Percentiles rank a stretch among this genome's conserved stretches.
Evolutionary conservation across 2,113 vertebrate species (phyloP).

Genomic region (Cynoglossus semilaevis): DNA sequence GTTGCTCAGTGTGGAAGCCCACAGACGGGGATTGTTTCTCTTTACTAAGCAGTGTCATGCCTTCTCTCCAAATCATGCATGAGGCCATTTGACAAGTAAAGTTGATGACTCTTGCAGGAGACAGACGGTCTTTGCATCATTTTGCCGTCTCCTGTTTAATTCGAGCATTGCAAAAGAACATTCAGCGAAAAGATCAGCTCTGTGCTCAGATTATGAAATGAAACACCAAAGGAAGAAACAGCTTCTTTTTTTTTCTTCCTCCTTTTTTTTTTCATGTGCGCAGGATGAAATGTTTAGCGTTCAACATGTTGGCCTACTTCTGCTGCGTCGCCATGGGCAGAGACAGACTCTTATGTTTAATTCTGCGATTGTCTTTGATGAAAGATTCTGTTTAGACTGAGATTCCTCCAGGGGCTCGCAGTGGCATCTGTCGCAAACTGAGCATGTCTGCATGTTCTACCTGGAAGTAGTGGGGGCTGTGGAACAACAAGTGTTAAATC

Average conservation of each 20-base stretch:
- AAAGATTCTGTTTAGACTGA: conserved; percentile 67
- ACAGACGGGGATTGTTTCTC: conserved; percentile 1
- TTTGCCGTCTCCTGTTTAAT: neutral
- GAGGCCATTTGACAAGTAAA: conserved; percentile 10
- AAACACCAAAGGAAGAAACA: neutral
- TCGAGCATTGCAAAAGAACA: neutral
- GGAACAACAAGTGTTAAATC: conserved; percentile 39
- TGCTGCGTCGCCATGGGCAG: conserved; percentile 37
- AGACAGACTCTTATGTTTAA: conserved; percentile 65
- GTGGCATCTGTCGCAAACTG: conserved; percentile 51
- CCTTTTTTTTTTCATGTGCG: neutral
- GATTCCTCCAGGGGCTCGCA: conserved; percentile 18
- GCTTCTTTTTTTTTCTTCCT: conserved; percentile 11
- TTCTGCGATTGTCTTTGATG: conserved; percentile 70
- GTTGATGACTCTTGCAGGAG: conserved; percentile 8
- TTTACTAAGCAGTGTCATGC: conserved; percentile 35
- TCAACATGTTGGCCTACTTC: conserved; percentile 59
- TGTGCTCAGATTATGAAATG: conserved; percentile 9
- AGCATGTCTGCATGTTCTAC: conserved; percentile 33
- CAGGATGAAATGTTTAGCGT: conserved; percentile 34
- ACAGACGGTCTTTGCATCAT: conserved; percentile 13
- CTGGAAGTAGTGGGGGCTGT: conserved; percentile 46
- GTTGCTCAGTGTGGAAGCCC: conserved; percentile 17
- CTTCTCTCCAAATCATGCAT: conserved; percentile 15
- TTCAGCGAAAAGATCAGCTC: neutral